Evolutionary conservation across 2,888 invertebrate genomes (phyloP), one percentile per base, ranked within the genome.

Genomic region (Mesopsocus fuscifrons): DNA sequence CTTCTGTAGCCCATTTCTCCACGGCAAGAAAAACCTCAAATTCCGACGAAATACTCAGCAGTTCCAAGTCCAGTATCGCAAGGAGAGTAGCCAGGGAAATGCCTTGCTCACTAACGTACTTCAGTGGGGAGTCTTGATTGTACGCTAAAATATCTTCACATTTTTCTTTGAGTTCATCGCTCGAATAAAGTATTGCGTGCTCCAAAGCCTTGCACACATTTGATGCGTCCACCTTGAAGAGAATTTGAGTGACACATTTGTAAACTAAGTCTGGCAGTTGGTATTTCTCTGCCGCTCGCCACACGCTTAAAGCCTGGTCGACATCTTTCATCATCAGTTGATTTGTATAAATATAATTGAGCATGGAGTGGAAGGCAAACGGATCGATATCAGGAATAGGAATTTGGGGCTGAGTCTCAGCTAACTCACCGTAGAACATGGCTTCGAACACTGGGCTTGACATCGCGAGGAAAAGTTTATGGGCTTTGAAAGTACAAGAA

Each of bases 251-350:
- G 0, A 82, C 85, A 55, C 87, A 87, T 51, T 81, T 77, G 49
- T 83, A 77, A 0, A 85, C 82, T 8, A 87, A 65, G 58, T 78
- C 75, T 0, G 85, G 85, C 44, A 87, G 58, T 78, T 85, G 81
- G 53, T 87, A 87, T 54, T 87, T 87, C 54, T 87, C 87, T 8
- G 84, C 85, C 43, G 80, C 83, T 57, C 87, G 87, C 55, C 85
- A 87, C 26, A 87, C 58, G 53, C 87, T 85, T 57, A 84, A 85
- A 0, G 84, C 85, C 55, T 84, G 77, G 52, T 85, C 85, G 57
- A 87, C 83, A 1, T 83, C 82, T 46, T 72, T 72, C 9, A 85
- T 71, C 51, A 77, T 77, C 31, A 85, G 78, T 49, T 73, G 72
- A 52, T 85, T 84, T 5, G 83, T 81, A 54, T 85, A 87, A 44